phyloP scores from a whole-genome alignment of 2,113 vertebrate genomes.

The Cavia porcellus region DNA sequence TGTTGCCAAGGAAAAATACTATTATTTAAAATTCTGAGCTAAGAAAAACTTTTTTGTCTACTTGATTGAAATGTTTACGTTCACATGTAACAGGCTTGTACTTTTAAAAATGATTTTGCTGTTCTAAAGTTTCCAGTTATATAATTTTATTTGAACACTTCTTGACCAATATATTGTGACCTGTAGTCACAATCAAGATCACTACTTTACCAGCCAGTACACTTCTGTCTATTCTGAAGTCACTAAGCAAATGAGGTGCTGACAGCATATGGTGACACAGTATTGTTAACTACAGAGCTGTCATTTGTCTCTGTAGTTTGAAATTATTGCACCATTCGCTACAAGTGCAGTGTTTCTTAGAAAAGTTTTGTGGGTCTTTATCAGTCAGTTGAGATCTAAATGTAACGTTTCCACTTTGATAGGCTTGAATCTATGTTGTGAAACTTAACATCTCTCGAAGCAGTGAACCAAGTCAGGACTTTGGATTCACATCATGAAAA shows the following conservation, averaged over 20 bases:
- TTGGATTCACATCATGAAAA: neutral
- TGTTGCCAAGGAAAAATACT: constrained; percentile 9
- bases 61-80: neutral
- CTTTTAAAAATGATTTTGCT: constrained; percentile 55
- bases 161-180: neutral
- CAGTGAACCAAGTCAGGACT: neutral
- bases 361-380: neutral
- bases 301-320: neutral
- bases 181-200: neutral
- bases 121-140: constrained; percentile 5
- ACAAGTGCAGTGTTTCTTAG: neutral
- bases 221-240: constrained; percentile 8
- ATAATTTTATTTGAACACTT: neutral
- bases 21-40: constrained; percentile 49
- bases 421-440: neutral
- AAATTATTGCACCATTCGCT: neutral
- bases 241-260: constrained; percentile 6
- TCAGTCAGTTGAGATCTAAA: neutral
- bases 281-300: neutral
- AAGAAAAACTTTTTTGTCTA: neutral
- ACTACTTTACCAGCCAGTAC: neutral
- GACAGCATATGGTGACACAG: neutral
- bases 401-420: neutral
- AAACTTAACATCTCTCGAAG: neutral
- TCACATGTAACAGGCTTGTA: neutral